Conservation (phyloP, 2,888 invertebrate genomes). For the Leistus spinibarbis region DNA sequence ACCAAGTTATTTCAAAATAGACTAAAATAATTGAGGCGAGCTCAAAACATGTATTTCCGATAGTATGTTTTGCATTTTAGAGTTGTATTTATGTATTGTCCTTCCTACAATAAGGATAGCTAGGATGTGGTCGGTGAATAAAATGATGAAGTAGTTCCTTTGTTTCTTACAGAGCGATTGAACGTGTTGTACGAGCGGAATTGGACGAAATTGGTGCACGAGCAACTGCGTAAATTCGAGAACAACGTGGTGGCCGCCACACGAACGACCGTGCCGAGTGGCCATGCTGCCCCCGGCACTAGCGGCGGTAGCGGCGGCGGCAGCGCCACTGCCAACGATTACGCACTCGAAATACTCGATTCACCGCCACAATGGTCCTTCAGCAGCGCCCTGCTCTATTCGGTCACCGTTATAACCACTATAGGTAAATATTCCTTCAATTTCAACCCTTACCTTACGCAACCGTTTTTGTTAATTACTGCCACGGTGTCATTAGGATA, state of each 20-base stretch:
- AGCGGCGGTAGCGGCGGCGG: not conserved
- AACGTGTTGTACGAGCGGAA: constrained; percentile 84
- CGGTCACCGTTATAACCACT: constrained; percentile 86
- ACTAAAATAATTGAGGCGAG: not conserved
- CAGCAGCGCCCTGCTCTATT: constrained; percentile 82
- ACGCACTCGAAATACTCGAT: constrained; percentile 47
- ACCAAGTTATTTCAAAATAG: too few relatives aligned
- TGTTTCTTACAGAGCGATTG: constrained; percentile 66
- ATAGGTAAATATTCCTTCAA: constrained; percentile 69
- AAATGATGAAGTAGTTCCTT: not conserved
- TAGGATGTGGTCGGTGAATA: too few relatives aligned
- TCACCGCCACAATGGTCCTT: constrained; percentile 74
- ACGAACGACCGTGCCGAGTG: constrained; percentile 57
- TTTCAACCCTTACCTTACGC: not conserved
- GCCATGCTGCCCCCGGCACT: not conserved
- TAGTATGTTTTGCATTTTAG: not conserved
- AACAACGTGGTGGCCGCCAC: constrained; percentile 78
- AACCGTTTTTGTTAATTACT: not conserved
- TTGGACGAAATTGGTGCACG: constrained; percentile 81
- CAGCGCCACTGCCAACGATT: constrained; percentile 56
- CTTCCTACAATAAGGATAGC: too few relatives aligned
- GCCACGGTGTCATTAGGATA: not conserved
- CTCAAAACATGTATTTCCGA: not conserved
- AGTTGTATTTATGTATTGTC: too few relatives aligned
- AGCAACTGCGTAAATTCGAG: constrained; percentile 80